Evolutionary conservation across 2,888 invertebrate genomes (phyloP), one percentile per base, ranked within the genome.

Genomic region (Melieria picta): DNA sequence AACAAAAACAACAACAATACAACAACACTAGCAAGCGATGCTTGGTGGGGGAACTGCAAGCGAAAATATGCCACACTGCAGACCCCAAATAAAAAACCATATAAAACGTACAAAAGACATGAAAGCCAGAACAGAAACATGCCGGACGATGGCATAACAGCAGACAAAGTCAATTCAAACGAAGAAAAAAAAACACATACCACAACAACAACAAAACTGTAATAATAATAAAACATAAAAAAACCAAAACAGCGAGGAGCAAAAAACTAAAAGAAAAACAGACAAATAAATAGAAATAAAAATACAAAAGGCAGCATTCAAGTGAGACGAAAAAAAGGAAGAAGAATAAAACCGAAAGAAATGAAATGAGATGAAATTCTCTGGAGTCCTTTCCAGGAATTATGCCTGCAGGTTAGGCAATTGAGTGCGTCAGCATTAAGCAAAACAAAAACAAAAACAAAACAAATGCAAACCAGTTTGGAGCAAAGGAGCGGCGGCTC

Each of bases 381-480:
- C 72, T 64, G 65, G 74, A 74, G 74, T 74, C 74, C 74, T 74
- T 74, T 74, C 74, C 72, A 74, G 69, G 74, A 74, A 74, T 70
- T 69, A 55, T 68, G 66, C 69, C 73, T 63, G 72, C 72, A 66
- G 69, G 69, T 63, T 74, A 65, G 64, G 57, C 43, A 50, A 50
- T 30, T 30, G 30, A 50, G 10, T 10, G 50, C 50, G 13, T 11
- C 52, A 52, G 52, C 10, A 52, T n/a, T 5, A 52, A 52, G 13
- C 4, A 52, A 52, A 52, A 52, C 52, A 52, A 52, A 52, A 52
- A 52, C 9, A 52, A 52, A 50, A 50, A 50, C 9, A 50, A 50
- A 30, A 30, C 30, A 30, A 30, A 30, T 30, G 30, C 30, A 30
- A 30, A 30, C 30, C 30, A 30, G 30, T 30, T 30, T 30, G 30